Evolutionary conservation across 2,888 invertebrate genomes (phyloP).

Genomic region (Prosapia bicincta): DNA sequence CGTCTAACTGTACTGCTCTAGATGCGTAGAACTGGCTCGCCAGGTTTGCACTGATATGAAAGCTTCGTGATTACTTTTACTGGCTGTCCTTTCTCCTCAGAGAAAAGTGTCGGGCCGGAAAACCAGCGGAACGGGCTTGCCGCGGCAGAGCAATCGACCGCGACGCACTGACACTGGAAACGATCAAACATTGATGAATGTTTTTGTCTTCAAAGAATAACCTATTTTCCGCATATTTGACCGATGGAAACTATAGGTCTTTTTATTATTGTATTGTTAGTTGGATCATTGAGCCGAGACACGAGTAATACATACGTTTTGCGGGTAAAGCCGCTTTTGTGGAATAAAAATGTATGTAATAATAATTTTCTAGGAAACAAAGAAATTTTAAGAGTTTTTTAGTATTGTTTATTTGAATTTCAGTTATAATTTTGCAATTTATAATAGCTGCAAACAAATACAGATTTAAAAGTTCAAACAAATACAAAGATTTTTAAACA

Average conservation of each 20-base stretch:
- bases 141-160: not conserved
- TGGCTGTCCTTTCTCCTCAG: not conserved
- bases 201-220: not conserved
- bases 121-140: slow-evolving; percentile 3
- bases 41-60: not conserved
- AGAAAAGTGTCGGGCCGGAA: slow-evolving; percentile 13
- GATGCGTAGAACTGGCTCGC: not conserved
- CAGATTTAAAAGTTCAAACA: too few relatives aligned
- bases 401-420: too few relatives aligned
- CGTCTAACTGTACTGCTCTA: not conserved
- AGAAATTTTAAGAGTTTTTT: too few relatives aligned
- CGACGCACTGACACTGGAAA: not conserved
- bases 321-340: not conserved
- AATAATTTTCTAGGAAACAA: too few relatives aligned
- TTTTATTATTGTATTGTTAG: not conserved
- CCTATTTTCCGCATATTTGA: not conserved
- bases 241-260: not conserved
- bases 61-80: not conserved
- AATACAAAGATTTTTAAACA: too few relatives aligned
- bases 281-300: not conserved
- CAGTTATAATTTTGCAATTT: too few relatives aligned
- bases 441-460: too few relatives aligned
- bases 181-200: not conserved
- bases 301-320: not conserved
- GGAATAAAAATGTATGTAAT: not conserved